These are phyloP conservation scores for Gallirallus australis DNA, from an alignment of 2,797 vertebrate genomes.

Conservation along the genomic window DNA sequence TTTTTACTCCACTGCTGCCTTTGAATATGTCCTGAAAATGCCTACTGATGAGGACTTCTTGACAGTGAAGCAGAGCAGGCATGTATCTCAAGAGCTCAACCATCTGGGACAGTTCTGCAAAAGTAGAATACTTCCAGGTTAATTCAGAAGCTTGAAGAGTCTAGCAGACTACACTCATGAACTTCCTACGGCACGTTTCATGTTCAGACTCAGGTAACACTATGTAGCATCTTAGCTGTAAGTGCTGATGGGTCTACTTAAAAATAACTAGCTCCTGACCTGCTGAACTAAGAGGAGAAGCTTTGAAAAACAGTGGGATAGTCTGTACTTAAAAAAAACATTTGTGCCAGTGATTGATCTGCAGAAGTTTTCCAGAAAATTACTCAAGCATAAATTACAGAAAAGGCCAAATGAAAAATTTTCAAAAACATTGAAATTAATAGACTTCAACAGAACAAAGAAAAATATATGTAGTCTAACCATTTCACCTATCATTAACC, in stretches of 20 bases:
- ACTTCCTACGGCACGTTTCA: not conserved
- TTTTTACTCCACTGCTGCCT: not conserved
- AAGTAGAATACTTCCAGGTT: not conserved
- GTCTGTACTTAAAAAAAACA: not conserved
- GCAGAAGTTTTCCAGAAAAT: not conserved
- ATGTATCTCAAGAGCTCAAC: not conserved
- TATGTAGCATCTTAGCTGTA: rapidly evolving
- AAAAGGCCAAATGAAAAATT: not conserved
- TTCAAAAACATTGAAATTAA: not conserved
- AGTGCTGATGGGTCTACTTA: not conserved
- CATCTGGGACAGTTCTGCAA: not conserved
- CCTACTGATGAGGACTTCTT: not conserved
- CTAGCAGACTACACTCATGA: not conserved
- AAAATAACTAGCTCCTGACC: not conserved
- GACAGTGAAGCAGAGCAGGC: not conserved
- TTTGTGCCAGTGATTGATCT: not conserved
- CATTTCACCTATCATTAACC: not conserved
- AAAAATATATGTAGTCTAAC: not conserved
- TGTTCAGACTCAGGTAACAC: not conserved
- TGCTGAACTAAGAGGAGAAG: not conserved
- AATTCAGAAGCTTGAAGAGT: not conserved
- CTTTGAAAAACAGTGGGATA: not conserved
- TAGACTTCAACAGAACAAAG: not conserved
- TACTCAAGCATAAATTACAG: not conserved
- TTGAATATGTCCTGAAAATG: not conserved